phyloP scores from a whole-genome alignment of 2,888 invertebrate species.

The Dione juno region DNA sequence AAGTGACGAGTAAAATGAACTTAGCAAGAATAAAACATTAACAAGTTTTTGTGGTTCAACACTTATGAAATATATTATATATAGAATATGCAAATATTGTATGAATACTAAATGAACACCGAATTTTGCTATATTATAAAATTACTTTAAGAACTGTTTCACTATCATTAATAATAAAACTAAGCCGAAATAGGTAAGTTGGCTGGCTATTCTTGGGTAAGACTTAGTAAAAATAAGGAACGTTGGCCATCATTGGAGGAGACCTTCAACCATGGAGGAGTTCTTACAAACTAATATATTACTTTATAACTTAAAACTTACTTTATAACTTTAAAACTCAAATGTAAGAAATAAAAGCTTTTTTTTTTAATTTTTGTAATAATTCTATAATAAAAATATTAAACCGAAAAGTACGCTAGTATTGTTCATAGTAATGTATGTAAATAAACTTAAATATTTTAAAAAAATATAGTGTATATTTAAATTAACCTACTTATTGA shows the following conservation, averaged over 20 bases:
- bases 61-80: neutral
- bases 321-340: too few species aligned
- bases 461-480: neutral
- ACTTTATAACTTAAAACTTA: too few species aligned
- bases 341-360: too few species aligned
- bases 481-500: neutral
- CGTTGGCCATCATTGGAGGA: too few species aligned
- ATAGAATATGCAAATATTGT: neutral
- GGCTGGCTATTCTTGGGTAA: too few species aligned
- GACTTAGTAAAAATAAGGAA: too few species aligned
- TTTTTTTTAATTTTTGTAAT: too few species aligned
- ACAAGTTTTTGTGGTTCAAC: neutral
- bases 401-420: neutral
- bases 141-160: conserved; percentile 4
- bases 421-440: neutral
- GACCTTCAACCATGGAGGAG: too few species aligned
- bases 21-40: neutral
- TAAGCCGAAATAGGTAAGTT: too few species aligned
- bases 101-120: neutral
- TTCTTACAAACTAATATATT: too few species aligned
- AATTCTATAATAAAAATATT: neutral
- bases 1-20: too few species aligned
- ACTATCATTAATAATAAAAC: too few species aligned
- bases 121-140: conserved; percentile 5
- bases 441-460: neutral